These are phyloP conservation scores for Chydorus sphaericus DNA, from an alignment of 2,888 invertebrate genomes.

Conservation along the genomic window DNA sequence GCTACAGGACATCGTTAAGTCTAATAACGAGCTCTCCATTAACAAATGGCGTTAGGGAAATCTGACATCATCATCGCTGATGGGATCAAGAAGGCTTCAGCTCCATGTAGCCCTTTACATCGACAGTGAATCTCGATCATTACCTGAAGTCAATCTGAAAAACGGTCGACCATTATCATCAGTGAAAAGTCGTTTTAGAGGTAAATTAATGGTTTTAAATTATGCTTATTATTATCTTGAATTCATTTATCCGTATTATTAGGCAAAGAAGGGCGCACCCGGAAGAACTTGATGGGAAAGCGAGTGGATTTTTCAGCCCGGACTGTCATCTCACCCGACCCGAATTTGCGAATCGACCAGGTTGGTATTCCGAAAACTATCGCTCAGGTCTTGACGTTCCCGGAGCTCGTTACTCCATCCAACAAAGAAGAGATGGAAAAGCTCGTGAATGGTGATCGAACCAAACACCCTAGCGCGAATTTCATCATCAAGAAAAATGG, in stretches of 20 bases:
- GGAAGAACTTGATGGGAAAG: constrained; percentile 99
- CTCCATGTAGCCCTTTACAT: constrained; percentile 96
- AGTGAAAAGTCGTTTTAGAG: constrained; percentile 63
- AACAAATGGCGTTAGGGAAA: constrained; percentile 80
- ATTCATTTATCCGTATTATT: constrained; percentile 42
- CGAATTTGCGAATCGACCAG: constrained; percentile 85
- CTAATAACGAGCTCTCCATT: constrained; percentile 85
- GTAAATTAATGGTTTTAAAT: background rate
- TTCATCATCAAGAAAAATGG: no score
- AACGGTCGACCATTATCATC: constrained; percentile 97
- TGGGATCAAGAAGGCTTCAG: constrained; percentile 92
- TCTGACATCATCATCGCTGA: constrained; percentile 93
- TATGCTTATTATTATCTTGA: background rate
- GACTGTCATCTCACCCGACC: constrained; percentile 95
- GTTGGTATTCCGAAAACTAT: constrained; percentile 96
- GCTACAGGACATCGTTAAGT: constrained; percentile 92
- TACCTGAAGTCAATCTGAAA: constrained; percentile 96
- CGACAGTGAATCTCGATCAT: constrained; percentile 97
- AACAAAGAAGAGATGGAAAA: no score
- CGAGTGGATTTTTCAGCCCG: constrained; percentile 99
- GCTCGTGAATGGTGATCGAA: no score
- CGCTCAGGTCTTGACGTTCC: constrained; percentile 97
- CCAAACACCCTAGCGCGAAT: no score
- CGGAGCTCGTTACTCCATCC: constrained; percentile 97
- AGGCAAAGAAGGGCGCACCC: constrained; percentile 96